A percentile compares a stretch with the other conserved stretches of the same genome.
phyloP scores from a whole-genome alignment of 2,888 invertebrate species.

The Tenthredo amoena region DNA sequence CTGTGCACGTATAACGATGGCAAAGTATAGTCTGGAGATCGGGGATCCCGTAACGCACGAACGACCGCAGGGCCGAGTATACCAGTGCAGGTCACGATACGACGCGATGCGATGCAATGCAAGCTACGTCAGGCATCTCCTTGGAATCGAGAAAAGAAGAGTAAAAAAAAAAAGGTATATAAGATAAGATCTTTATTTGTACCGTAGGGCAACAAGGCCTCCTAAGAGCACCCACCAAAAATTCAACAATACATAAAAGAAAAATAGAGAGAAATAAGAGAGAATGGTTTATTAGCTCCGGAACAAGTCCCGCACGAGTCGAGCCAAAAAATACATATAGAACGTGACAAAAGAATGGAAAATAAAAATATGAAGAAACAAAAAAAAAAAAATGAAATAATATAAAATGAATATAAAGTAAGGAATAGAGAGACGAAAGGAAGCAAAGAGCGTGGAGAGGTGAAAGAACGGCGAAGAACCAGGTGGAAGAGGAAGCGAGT shows the following conservation, averaged over 20 bases:
- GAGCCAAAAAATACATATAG: neutral
- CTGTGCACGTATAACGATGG: conserved; percentile 28
- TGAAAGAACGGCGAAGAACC: conserved; percentile 53
- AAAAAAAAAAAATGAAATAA: neutral
- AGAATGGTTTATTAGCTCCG: conserved; percentile 30
- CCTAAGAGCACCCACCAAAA: neutral
- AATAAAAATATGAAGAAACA: neutral
- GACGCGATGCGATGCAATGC: neutral
- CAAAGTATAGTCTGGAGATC: conserved; percentile 40
- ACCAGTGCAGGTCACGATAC: neutral
- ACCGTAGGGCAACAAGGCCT: neutral
- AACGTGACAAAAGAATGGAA: neutral
- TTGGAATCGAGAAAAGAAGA: neutral
- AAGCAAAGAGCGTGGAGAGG: conserved; percentile 29
- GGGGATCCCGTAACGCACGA: conserved; percentile 24
- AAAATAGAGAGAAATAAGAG: neutral
- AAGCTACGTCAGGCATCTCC: neutral
- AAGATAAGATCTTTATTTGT: neutral
- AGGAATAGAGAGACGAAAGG: conserved; percentile 39
- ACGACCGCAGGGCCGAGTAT: neutral
- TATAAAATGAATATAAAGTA: neutral
- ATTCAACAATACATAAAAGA: neutral
- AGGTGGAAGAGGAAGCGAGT: conserved; percentile 56
- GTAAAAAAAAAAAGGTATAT: neutral
- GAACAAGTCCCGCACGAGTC: neutral